phyloP scores from a whole-genome alignment of 1,140 invertebrate species.

The Conus betulinus region DNA sequence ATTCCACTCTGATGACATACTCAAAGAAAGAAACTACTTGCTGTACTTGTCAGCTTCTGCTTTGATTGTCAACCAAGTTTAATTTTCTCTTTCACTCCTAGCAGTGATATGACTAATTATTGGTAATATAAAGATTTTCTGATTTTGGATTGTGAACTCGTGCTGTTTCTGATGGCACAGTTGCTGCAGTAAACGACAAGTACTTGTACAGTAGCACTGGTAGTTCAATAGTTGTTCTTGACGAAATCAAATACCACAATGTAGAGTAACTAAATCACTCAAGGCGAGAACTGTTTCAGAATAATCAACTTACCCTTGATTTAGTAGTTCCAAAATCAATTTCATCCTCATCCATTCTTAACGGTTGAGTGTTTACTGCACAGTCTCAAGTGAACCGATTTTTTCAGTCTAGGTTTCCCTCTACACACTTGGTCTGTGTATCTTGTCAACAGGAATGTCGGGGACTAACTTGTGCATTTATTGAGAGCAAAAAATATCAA shows the following conservation, averaged over 20 bases:
- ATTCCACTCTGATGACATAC: no score
- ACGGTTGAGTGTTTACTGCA: not conserved
- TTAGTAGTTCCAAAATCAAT: not conserved
- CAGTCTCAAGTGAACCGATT: not conserved
- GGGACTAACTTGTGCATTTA: not conserved
- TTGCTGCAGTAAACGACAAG: no score
- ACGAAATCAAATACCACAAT: not conserved
- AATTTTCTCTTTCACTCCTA: no score
- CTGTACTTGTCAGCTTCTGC: not conserved
- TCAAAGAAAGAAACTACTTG: not conserved
- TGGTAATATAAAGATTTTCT: no score
- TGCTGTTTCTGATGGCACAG: no score
- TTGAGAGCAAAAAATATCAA: no score
- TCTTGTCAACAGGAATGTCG: slow-evolving; percentile 3
- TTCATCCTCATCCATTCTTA: not conserved
- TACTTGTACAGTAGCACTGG: no score
- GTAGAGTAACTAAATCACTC: not conserved
- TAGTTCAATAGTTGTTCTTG: not conserved
- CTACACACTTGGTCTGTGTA: not conserved
- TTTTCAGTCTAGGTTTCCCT: not conserved
- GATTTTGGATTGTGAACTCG: no score
- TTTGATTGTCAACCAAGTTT: no score
- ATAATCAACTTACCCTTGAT: not conserved
- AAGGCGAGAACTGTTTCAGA: not conserved
- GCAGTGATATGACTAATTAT: no score